Evolutionary conservation across 2,888 invertebrate genomes (phyloP).

Genomic region (Pristionchus entomophagus): DNA sequence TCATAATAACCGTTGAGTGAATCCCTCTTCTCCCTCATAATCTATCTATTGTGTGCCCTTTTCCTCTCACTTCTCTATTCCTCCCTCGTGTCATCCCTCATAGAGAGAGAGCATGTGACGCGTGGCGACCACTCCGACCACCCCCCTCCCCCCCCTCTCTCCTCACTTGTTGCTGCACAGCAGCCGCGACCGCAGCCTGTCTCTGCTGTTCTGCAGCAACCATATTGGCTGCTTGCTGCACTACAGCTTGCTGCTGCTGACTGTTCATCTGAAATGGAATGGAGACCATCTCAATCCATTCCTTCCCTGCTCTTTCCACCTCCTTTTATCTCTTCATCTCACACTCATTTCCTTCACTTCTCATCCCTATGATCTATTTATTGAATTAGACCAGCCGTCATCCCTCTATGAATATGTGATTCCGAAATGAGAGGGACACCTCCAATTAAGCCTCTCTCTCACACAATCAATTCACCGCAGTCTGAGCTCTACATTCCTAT

Average conservation of each 20-base stretch:
- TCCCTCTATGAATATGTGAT: too few species aligned
- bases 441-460: too few species aligned
- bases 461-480: too few species aligned
- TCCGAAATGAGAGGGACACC: too few species aligned
- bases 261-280: neutral
- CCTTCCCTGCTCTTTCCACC: neutral
- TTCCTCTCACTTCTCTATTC: neutral
- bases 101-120: neutral
- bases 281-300: neutral
- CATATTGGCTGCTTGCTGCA: neutral
- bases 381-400: too few species aligned
- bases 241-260: constrained; percentile 24
- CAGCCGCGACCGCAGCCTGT: neutral
- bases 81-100: neutral
- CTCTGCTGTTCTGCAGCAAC: constrained; percentile 20
- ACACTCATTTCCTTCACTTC: neutral
- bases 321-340: neutral
- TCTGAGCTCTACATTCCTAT: neutral
- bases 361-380: neutral
- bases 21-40: neutral
- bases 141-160: neutral
- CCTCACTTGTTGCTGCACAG: constrained; percentile 31
- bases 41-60: neutral
- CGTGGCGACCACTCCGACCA: neutral
- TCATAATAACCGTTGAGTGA: too few species aligned